These are phyloP conservation scores for Metridium senile DNA, from an alignment of 92 coral and sea anemone genomes.

Conservation along the genomic window DNA sequence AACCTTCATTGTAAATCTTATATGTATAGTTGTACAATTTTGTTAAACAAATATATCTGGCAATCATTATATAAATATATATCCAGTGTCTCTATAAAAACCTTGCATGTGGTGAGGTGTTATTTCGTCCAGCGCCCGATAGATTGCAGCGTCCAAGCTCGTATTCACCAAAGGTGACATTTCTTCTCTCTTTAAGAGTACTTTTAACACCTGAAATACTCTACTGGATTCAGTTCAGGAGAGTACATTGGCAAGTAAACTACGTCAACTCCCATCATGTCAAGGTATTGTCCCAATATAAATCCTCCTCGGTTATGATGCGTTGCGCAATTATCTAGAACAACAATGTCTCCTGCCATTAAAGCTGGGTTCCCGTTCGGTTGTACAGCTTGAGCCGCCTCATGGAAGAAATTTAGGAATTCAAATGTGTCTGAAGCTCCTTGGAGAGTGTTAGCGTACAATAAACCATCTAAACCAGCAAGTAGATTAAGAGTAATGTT, in stretches of 20 bases:
- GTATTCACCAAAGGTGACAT: too few species aligned
- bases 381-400: constrained; percentile 27
- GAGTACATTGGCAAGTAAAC: constrained; percentile 19
- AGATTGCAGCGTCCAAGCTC: too few species aligned
- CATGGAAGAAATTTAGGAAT: constrained; percentile 48
- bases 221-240: constrained; percentile 43
- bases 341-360: constrained; percentile 48
- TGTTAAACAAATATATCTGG: too few species aligned
- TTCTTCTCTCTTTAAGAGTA: background rate
- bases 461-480: constrained; percentile 44
- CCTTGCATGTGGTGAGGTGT: too few species aligned
- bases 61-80: too few species aligned
- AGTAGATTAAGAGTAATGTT: constrained; percentile 55
- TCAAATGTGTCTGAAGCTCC: constrained; percentile 43
- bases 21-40: too few species aligned
- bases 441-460: constrained; percentile 48
- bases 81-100: too few species aligned
- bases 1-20: too few species aligned
- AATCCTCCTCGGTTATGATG: constrained; percentile 45
- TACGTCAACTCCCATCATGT: constrained; percentile 41
- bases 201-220: background rate
- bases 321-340: constrained; percentile 52
- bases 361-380: constrained; percentile 41
- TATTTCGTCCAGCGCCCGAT: too few species aligned
- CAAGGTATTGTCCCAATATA: constrained; percentile 29